Percentiles rank a stretch among this genome's conserved stretches.
Conservation (phyloP, 2,888 invertebrate genomes). For the Ormyrus pomaceus region DNA sequence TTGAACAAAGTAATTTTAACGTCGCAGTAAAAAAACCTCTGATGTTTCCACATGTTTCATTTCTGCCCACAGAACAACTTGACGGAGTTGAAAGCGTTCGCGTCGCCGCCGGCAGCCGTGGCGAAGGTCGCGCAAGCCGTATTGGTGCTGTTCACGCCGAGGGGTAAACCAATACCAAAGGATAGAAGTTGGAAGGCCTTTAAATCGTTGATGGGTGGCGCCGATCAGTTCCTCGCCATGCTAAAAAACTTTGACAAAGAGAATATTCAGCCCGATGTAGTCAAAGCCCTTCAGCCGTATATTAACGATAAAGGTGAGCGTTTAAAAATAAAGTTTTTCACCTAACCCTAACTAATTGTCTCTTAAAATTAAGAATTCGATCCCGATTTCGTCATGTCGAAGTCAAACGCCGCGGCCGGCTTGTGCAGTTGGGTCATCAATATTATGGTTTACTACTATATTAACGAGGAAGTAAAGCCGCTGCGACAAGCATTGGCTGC, state of each 20-base stretch:
- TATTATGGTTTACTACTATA: slow-evolving; percentile 91
- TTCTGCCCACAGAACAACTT: slow-evolving; percentile 82
- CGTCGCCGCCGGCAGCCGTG: slow-evolving; percentile 92
- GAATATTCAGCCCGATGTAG: slow-evolving; percentile 91
- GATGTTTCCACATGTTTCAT: not conserved
- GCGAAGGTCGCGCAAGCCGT: slow-evolving; percentile 92
- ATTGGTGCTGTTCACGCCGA: slow-evolving; percentile 88
- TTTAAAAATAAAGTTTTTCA: too few species aligned
- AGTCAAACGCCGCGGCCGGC: slow-evolving; percentile 94
- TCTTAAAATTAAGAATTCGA: slow-evolving; percentile 82
- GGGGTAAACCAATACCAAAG: slow-evolving; percentile 88
- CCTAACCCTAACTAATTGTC: not conserved
- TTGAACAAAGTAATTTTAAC: slow-evolving; percentile 84
- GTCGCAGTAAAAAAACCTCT: not conserved
- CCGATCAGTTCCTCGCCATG: slow-evolving; percentile 90
- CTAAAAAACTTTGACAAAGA: slow-evolving; percentile 94
- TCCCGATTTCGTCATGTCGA: slow-evolving; percentile 88
- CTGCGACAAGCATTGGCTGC: slow-evolving; percentile 90
- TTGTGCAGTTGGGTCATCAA: slow-evolving; percentile 97
- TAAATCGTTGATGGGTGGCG: slow-evolving; percentile 93
- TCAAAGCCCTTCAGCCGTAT: slow-evolving; percentile 84
- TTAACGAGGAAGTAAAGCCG: slow-evolving; percentile 94
- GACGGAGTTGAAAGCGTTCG: slow-evolving; percentile 96
- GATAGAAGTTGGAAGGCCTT: slow-evolving; percentile 95
- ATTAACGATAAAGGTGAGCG: slow-evolving; percentile 73